Evolutionary conservation across 2,113 vertebrate genomes (phyloP), one percentile per base, ranked within the genome.

Genomic region (Alexandromys fortis): DNA sequence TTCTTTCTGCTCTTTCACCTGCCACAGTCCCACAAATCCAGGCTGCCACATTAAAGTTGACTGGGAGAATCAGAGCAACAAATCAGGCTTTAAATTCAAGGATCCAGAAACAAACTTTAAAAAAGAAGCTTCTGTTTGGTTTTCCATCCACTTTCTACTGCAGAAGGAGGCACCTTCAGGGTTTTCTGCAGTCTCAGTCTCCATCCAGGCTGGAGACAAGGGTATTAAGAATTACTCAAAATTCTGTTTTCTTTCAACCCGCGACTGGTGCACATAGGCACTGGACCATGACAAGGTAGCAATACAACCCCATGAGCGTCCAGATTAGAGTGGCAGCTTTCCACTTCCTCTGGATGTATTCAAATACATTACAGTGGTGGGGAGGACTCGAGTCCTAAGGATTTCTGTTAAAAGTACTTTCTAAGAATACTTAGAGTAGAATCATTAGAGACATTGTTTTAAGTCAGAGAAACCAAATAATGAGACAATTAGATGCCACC

Each of bases 211-310:
- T 96, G 6, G 47, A 94, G 76, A 91, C 65, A 97, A 95, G 86
- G 67, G 45, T 82, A 97, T 94, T 90, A 91, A 85, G 90, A 97
- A 86, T 73, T 92, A 55, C 24, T 79, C 63, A 92, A 55, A 94
- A 90, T 72, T 90, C 90, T 61, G 77, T 85, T 96, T 95, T 33
- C 78, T 94, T 92, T 95, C 79, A 82, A 92, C 73, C 68, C 55
- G 0, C 47, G 26, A 24, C 65, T 89, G 38, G 35, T 55, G 21
- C 87, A 94, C 45, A 52, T 6, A 61, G 47, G 68, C 58, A 61
- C n/a, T 26, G 4, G 52, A 10, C 81, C 65, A 52, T 75, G 76
- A 92, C 28, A 89, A 16, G n/a, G 1, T 9, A 81, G 28, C 17
- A 81, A 92, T 81, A 83, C 8, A 26, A 82, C 89, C 94, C 58